These are phyloP conservation scores for Otus scops DNA, from an alignment of 2,797 vertebrate genomes.

Conservation along the genomic window DNA sequence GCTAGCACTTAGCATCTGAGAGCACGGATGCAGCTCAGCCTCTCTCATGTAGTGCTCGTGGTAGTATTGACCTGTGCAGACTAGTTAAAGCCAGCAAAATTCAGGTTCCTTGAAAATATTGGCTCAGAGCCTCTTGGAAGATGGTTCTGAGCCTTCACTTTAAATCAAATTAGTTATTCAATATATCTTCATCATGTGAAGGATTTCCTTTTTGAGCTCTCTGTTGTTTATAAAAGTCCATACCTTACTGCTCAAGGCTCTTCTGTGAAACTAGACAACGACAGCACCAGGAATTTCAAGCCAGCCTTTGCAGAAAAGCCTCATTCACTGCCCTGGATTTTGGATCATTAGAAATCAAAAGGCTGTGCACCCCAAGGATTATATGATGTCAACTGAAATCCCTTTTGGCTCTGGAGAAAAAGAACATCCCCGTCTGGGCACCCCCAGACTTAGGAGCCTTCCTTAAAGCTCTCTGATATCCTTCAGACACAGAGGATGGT, in stretches of 20 bases:
- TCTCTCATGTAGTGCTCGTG: fast-evolving
- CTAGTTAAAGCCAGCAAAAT: background rate
- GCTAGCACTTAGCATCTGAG: background rate
- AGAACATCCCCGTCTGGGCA: background rate
- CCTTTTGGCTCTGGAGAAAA: background rate
- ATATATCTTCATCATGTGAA: background rate
- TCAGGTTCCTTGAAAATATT: background rate
- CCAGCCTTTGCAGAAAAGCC: background rate
- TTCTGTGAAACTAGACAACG: background rate
- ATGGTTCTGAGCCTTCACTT: background rate
- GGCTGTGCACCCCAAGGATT: background rate
- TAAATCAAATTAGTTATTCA: background rate
- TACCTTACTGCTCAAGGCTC: background rate
- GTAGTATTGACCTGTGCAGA: background rate
- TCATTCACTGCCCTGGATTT: background rate
- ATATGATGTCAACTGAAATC: background rate
- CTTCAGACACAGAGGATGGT: background rate
- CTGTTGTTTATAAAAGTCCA: background rate
- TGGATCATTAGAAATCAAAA: background rate
- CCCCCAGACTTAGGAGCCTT: background rate
- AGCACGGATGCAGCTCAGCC: background rate
- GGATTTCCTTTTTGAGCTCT: background rate
- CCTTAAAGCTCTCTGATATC: background rate
- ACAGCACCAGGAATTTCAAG: background rate
- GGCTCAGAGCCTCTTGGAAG: background rate